phyloP scores from a whole-genome alignment of 2,888 invertebrate genomes.

The Pollenia angustigena region DNA sequence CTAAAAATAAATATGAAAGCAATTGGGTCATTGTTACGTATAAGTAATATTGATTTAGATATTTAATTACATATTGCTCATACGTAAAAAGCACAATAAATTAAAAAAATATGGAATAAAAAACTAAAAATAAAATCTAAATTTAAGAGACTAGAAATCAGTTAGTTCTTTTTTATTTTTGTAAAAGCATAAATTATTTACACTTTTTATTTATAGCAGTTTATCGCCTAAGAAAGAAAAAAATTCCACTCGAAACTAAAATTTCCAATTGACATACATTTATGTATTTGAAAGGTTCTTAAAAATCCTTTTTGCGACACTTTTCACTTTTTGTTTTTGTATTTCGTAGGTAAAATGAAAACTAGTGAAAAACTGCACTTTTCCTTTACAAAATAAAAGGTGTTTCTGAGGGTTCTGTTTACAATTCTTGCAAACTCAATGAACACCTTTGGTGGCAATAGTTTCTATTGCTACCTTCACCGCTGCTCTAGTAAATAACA shows the following conservation, averaged over 20 bases:
- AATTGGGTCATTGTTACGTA: constrained; percentile 14
- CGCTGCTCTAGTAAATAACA: background rate
- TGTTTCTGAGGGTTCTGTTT: background rate
- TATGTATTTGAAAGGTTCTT: background rate
- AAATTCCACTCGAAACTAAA: no score
- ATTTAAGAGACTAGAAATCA: no score
- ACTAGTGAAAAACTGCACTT: background rate
- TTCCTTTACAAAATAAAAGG: background rate
- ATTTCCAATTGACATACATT: constrained; percentile 22
- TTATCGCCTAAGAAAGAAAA: no score
- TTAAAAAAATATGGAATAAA: background rate
- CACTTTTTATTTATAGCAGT: no score
- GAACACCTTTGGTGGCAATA: background rate
- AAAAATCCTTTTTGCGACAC: no score
- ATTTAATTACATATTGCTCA: background rate
- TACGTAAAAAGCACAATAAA: background rate
- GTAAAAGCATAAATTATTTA: no score
- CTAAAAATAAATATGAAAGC: background rate
- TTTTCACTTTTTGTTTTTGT: no score
- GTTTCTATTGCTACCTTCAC: background rate
- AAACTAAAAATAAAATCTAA: background rate
- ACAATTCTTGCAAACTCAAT: constrained; percentile 2
- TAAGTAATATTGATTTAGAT: background rate
- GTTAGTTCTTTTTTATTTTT: no score
- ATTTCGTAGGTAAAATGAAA: background rate